Conservation (phyloP, 2,797 vertebrate genomes). For the Syngnathus rostellatus region DNA sequence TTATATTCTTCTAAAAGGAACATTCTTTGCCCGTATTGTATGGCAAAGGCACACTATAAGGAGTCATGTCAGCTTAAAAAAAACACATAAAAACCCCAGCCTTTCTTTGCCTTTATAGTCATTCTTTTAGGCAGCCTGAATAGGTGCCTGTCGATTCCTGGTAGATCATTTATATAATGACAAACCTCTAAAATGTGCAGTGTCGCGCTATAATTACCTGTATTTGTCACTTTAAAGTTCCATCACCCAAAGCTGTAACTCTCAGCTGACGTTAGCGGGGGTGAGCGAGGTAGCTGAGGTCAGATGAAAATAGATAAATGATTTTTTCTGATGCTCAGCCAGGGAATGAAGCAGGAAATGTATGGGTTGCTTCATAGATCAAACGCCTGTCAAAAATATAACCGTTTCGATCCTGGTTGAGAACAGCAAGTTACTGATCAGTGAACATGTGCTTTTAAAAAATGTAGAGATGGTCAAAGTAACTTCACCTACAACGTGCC, state of each 20-base stretch:
- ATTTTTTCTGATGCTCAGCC: background rate
- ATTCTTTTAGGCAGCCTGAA: conserved; percentile 34
- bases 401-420: background rate
- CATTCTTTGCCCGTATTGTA: background rate
- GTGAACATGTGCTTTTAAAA: background rate
- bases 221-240: conserved; percentile 44
- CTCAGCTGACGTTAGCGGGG: conserved; percentile 2
- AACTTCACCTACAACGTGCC: background rate
- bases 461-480: background rate
- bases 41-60: conserved; percentile 21
- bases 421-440: background rate
- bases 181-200: conserved; percentile 51
- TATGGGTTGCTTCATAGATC: too few relatives aligned
- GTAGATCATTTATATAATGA: conserved; percentile 59
- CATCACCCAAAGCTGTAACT: conserved; percentile 29
- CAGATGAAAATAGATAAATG: background rate
- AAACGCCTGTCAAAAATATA: background rate
- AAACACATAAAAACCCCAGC: conserved; percentile 26
- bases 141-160: conserved; percentile 47
- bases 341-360: background rate
- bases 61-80: conserved; percentile 16
- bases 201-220: conserved; percentile 39
- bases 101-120: conserved; percentile 17
- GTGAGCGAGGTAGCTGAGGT: background rate
- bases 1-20: background rate